A percentile compares a stretch with the other conserved stretches of the same genome.
Evolutionary conservation across 2,888 invertebrate species (phyloP).

Genomic region (Amphipoea oculea): DNA sequence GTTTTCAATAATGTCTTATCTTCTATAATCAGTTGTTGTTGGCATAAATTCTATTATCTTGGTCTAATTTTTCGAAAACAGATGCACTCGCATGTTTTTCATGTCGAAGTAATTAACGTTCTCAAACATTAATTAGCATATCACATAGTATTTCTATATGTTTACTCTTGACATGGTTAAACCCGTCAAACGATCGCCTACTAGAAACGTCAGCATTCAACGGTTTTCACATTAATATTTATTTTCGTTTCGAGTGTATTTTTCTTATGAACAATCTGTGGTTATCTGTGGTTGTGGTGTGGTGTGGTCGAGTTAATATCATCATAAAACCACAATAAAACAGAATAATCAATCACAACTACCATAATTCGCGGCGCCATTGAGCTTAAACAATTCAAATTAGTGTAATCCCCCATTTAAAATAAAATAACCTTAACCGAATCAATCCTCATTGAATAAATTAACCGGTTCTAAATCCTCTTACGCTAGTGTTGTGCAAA

Average conservation of each 20-base stretch:
- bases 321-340: slow-evolving; percentile 4
- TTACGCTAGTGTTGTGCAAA: slow-evolving; percentile 44
- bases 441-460: slow-evolving; percentile 50
- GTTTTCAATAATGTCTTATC: not conserved
- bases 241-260: not conserved
- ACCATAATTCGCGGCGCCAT: not conserved
- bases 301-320: not conserved
- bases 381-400: slow-evolving; percentile 33
- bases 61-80: not conserved
- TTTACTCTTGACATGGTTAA: not conserved
- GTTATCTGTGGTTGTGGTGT: no score
- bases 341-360: slow-evolving; percentile 17
- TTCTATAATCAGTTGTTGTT: slow-evolving; percentile 17
- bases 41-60: not conserved
- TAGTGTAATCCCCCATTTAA: slow-evolving; percentile 32
- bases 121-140: not conserved
- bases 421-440: slow-evolving; percentile 51
- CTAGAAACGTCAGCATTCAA: not conserved
- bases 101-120: not conserved
- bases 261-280: not conserved
- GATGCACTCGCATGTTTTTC: not conserved
- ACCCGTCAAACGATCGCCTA: not conserved
- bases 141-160: not conserved
- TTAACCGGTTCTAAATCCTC: slow-evolving; percentile 50
- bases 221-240: not conserved